Conservation (phyloP, 2,797 vertebrate species). For the Oceanodroma leucorhoa region DNA sequence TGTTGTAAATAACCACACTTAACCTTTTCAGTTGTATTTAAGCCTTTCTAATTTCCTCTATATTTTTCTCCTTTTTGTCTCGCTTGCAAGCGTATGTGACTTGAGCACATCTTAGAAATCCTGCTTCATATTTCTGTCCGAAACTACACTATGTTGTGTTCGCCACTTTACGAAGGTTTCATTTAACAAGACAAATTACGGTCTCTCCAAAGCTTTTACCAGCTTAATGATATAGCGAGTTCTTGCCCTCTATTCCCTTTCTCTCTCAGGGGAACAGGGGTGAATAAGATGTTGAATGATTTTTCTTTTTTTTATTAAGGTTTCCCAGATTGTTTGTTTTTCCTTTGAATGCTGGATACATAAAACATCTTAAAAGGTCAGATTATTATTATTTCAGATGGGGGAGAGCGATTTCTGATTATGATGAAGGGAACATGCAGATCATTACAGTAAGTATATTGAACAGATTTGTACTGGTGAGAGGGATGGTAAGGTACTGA, state of each 20-base stretch:
- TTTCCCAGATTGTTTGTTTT: slow-evolving; percentile 40
- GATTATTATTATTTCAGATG: slow-evolving; percentile 36
- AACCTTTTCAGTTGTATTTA: slow-evolving; percentile 86
- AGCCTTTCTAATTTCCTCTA: slow-evolving; percentile 84
- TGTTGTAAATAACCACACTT: slow-evolving; percentile 96
- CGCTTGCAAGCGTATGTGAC: slow-evolving; percentile 44
- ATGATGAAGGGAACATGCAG: slow-evolving; percentile 40
- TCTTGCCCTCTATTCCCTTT: neutral
- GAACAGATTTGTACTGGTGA: neutral
- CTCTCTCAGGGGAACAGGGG: neutral
- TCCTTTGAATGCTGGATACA: slow-evolving; percentile 26
- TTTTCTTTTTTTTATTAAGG: neutral
- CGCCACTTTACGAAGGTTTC: slow-evolving; percentile 51
- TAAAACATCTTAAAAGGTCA: slow-evolving; percentile 25
- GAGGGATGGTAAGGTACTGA: neutral
- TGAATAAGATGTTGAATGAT: neutral
- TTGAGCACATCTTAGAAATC: slow-evolving; percentile 39
- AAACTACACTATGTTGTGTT: slow-evolving; percentile 7
- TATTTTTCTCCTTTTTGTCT: slow-evolving; percentile 59
- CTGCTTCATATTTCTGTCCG: slow-evolving; percentile 49
- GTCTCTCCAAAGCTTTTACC: slow-evolving; percentile 31
- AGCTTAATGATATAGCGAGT: neutral
- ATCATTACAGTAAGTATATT: slow-evolving; percentile 42
- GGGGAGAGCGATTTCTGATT: neutral
- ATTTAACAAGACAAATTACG: slow-evolving; percentile 36